Percentiles rank a stretch among this genome's conserved stretches.
Conservation (phyloP, 2,797 vertebrate genomes). For the Amazonetta brasiliensis region DNA sequence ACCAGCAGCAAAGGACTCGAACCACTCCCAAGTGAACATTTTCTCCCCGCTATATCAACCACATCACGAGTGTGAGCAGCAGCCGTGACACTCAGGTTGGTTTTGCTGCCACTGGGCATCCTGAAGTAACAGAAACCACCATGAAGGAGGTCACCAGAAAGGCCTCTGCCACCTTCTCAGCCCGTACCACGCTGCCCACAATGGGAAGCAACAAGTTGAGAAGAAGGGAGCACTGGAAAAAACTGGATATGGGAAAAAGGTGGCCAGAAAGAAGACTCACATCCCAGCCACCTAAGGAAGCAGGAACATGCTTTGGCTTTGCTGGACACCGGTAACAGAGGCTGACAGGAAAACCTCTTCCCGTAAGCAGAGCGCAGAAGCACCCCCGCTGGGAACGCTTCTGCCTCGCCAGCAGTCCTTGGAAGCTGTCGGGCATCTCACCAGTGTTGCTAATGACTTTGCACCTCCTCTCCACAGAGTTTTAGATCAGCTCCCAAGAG, state of each 20-base stretch:
- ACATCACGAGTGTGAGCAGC: neutral
- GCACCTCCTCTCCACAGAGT: neutral
- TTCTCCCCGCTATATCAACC: neutral
- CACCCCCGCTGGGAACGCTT: neutral
- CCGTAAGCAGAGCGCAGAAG: conserved; percentile 8
- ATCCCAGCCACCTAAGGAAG: neutral
- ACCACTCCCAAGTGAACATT: neutral
- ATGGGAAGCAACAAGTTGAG: neutral
- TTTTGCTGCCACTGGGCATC: neutral
- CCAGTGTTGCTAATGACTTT: neutral
- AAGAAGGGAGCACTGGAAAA: neutral
- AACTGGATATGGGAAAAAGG: neutral
- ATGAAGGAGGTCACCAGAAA: neutral
- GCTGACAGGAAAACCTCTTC: conserved; percentile 4
- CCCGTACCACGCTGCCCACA: neutral
- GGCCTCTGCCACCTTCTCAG: neutral
- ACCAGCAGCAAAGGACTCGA: neutral
- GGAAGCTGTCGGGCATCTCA: neutral
- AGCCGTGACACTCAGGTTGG: neutral
- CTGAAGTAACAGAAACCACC: neutral
- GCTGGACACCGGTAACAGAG: neutral
- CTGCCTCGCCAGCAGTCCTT: conserved; percentile 29
- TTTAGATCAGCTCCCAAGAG: neutral
- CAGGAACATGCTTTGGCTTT: neutral
- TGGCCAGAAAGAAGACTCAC: neutral